These are phyloP conservation scores for Mallateleia sp. DNA, from an alignment of 2,888 invertebrate species.

Conservation along the genomic window DNA sequence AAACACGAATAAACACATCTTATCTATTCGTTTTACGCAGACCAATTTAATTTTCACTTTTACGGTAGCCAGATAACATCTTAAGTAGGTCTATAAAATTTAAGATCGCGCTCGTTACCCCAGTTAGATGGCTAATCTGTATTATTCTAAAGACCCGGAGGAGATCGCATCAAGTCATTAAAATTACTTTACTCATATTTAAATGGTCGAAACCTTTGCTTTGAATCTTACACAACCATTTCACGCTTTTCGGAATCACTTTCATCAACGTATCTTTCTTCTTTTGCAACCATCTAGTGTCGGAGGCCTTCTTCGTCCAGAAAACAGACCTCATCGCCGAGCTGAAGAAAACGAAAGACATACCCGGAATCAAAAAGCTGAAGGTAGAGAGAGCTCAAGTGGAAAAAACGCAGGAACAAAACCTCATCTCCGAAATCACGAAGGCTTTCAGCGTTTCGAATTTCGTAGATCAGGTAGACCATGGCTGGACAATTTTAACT, in stretches of 20 bases:
- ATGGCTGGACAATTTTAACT: not conserved
- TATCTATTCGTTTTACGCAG: not conserved
- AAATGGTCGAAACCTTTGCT: conserved; percentile 7
- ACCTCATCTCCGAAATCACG: conserved; percentile 95
- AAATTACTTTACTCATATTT: conserved; percentile 2
- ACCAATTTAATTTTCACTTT: not conserved
- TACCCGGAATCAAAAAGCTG: conserved; percentile 97
- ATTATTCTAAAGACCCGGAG: conserved; percentile 16
- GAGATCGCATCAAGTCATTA: conserved; percentile 24
- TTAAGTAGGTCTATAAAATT: conserved; percentile 16
- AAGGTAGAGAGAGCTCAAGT: conserved; percentile 97
- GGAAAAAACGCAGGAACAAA: conserved; percentile 95
- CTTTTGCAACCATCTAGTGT: conserved; percentile 87
- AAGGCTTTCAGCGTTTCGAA: conserved; percentile 96
- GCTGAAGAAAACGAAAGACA: conserved; percentile 97
- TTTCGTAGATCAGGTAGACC: conserved; percentile 96
- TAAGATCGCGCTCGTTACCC: conserved; percentile 19
- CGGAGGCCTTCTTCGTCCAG: conserved; percentile 93
- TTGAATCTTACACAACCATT: conserved; percentile 11
- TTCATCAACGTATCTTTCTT: conserved; percentile 31
- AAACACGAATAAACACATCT: not conserved
- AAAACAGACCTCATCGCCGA: conserved; percentile 98
- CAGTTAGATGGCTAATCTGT: conserved; percentile 22
- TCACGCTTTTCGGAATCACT: conserved; percentile 25
- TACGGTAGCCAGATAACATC: conserved; percentile 43